Evolutionary conservation across 2,113 vertebrate genomes (phyloP), one percentile per base, ranked within the genome.

Genomic region (Struthio camelus): DNA sequence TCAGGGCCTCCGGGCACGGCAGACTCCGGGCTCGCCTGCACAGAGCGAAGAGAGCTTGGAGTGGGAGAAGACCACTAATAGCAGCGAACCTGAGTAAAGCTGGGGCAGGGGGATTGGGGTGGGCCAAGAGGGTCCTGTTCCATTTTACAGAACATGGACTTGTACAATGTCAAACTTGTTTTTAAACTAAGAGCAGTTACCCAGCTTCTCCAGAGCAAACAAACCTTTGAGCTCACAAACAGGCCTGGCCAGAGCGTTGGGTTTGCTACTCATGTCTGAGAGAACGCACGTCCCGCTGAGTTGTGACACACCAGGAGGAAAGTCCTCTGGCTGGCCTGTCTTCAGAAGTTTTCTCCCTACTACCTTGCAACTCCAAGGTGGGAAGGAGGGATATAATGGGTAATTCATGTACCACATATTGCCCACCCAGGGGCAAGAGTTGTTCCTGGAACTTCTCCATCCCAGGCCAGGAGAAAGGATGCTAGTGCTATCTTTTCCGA

Each of bases 1-100:
- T 96, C 99, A 99, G 97, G 99, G 99, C 51, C 98, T 99, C 9
- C 98, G 99, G 62, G 98, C 98, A 9, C 98, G 98, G 51, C 98
- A 98, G 0, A 20, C 97, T 2, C 97, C 96, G 8, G 98, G 98
- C 5, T 98, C 98, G 0, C 98, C 98, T 0, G 98, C 98, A 2
- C 99, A 97, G 90, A 99, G 99, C 50, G 99, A 99, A 54, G 99
- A 99, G 89, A 99, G 99, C 98, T 97, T 99, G 87, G 99, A 99
- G 85, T 99, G 99, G 99, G 99, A 99, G 86, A 99, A 99, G 96
- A 98, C 98, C 87, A 99, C 99, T 97, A 99, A 99, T 97, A 99
- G 99, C 98, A 99, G 99, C 97, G 99, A 98, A 98, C 99, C 99
- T 22, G 99, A 99, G 98, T 99, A 99, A 97, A 54, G n/a, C 48